Base-by-base conservation (phyloP, 92 coral and sea anemone genomes). In the Virgularia gustaviana region DNA sequence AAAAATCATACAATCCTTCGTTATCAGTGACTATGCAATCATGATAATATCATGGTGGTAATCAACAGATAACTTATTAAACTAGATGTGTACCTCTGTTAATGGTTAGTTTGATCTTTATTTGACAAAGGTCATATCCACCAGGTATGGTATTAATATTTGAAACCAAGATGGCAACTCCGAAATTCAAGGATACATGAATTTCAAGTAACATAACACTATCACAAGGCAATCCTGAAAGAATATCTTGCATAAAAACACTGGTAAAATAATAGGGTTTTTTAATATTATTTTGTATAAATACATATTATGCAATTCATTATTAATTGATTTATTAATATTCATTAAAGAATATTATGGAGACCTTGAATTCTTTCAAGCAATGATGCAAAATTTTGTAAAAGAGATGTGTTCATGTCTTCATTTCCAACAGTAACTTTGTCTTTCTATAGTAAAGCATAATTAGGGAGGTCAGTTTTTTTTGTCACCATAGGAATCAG, bases 341-440 rank as follows among this genome's bases (percentile, higher is more conserved):
- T n/a, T n/a, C n/a, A n/a, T n/a, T 47, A 47, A 47, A 4, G 22
- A 5, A 47, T 15, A 47, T 4, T 4, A 52, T n/a, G n/a, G n/a
- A n/a, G 6, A 79, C 83, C 83, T 79, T 71, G 83, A 11, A 71
- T 70, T 71, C 55, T 79, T 49, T 79, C 72, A 76, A 79, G 65
- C 65, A 79, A 54, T 47, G 62, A 70, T 34, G 24, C 25, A 15
- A 79, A 79, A 39, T 41, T 70, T 0, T 71, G 55, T 51, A 79
- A 11, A 44, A 70, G 77, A 12, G 59, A 25, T 12, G 16, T 43
- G 27, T 61, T 23, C 6, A 41, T 22, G 6, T 4, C 6, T 35
- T 34, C 4, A 25, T 25, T 34, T 25, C 13, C 37, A 47, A 36
- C 38, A 11, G 28, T 36, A 38, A 52, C 49, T 74, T 36, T 30